Conservation (phyloP, 2,888 invertebrate genomes). For the Aquatica leii region DNA sequence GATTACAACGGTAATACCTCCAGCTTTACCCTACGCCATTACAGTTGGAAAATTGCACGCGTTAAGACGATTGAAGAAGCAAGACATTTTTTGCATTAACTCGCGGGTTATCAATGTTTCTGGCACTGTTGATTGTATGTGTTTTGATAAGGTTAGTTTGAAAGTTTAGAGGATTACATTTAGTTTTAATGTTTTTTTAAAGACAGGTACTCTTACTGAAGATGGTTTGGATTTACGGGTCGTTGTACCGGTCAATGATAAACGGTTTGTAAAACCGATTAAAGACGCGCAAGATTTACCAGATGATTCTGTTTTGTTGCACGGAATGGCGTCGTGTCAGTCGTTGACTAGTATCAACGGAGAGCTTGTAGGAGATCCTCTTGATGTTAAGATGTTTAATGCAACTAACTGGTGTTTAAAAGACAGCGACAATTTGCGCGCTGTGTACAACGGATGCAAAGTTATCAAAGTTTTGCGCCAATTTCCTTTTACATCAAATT, state of each 20-base stretch:
- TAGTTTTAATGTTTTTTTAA: neutral
- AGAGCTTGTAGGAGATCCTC: conserved; percentile 88
- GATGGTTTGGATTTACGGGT: conserved; percentile 97
- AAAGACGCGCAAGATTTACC: conserved; percentile 46
- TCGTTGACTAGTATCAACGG: conserved; percentile 89
- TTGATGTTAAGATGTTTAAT: conserved; percentile 97
- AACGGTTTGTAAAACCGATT: conserved; percentile 45
- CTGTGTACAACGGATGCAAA: neutral
- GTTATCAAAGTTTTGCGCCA: conserved; percentile 74
- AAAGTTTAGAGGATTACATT: neutral
- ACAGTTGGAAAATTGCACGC: conserved; percentile 95
- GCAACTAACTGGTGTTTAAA: conserved; percentile 90
- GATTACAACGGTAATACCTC: conserved; percentile 93
- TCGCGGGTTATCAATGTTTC: conserved; percentile 93
- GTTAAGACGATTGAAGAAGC: conserved; percentile 78
- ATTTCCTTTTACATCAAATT: conserved; percentile 80
- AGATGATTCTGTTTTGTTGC: conserved; percentile 45
- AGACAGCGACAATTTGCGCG: conserved; percentile 52
- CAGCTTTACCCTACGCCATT: conserved; percentile 96
- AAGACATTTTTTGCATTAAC: conserved; percentile 88
- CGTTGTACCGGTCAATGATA: conserved; percentile 70
- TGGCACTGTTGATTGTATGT: conserved; percentile 87
- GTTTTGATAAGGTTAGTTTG: conserved; percentile 82
- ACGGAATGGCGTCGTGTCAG: conserved; percentile 93
- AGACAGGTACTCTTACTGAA: conserved; percentile 96